Evolutionary conservation across 2,797 vertebrate genomes (phyloP).

Genomic region (Alectoris magna): DNA sequence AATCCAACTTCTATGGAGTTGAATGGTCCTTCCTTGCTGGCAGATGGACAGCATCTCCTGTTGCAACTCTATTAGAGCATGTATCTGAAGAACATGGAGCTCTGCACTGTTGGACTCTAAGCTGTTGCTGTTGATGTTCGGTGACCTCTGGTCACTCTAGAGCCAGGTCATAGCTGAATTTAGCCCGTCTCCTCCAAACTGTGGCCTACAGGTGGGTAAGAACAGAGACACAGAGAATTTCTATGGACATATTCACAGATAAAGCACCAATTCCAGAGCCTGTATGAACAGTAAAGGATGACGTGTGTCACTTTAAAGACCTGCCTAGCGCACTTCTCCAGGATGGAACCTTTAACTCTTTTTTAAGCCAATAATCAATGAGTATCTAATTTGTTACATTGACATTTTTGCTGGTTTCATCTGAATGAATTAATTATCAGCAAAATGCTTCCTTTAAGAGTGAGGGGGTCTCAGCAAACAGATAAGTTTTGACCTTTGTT

Average conservation of each 20-base stretch:
- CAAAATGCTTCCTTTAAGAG: conserved; percentile 62
- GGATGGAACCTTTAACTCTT: conserved; percentile 66
- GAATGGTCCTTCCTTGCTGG: neutral
- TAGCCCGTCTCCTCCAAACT: neutral
- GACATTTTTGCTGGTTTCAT: conserved; percentile 80
- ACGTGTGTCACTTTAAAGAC: conserved; percentile 48
- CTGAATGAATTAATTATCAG: conserved; percentile 77
- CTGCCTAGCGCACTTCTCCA: conserved; percentile 55
- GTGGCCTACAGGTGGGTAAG: rapidly evolving
- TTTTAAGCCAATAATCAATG: conserved; percentile 81
- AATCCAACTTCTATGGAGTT: neutral
- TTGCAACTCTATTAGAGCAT: neutral
- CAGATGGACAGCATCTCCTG: neutral
- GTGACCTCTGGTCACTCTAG: neutral
- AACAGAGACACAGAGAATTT: neutral
- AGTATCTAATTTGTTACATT: conserved; percentile 77
- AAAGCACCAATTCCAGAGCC: neutral
- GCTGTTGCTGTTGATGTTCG: neutral
- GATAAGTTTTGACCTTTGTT: conserved; percentile 76
- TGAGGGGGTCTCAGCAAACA: conserved; percentile 26
- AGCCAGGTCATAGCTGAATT: rapidly evolving
- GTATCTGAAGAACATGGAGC: neutral
- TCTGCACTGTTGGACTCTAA: neutral
- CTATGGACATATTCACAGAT: neutral
- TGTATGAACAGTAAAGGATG: neutral